Conservation (phyloP, 1,140 invertebrate genomes). For the Drosophila repleta region DNA sequence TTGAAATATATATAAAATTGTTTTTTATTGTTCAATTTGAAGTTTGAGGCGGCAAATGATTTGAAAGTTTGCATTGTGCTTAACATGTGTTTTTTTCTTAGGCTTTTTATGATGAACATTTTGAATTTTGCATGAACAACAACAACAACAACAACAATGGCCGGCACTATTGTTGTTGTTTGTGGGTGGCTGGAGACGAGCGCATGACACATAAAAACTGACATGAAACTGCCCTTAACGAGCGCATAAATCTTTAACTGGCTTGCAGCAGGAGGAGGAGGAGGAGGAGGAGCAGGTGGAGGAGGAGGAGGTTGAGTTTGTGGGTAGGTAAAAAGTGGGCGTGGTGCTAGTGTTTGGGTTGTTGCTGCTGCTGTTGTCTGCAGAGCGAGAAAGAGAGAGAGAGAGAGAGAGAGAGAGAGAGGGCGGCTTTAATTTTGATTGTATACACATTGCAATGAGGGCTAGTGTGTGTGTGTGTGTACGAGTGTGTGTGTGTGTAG, state of each 20-base stretch:
- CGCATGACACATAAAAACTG: conserved; percentile 78
- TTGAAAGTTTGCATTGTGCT: conserved; percentile 1
- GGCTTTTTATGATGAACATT: conserved; percentile 51
- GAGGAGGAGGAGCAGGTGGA: not conserved
- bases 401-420: too few species aligned
- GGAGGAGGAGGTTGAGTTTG: not conserved
- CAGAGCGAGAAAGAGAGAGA: too few species aligned
- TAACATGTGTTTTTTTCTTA: conserved; percentile 43
- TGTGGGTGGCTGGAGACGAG: conserved; percentile 6
- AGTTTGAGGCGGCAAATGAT: conserved; percentile 4
- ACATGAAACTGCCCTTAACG: conserved; percentile 78
- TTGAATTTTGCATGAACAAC: conserved; percentile 53
- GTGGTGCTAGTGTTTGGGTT: not conserved
- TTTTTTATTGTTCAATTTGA: conserved; percentile 16
- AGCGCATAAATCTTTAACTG: conserved; percentile 79
- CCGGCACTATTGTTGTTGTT: conserved; percentile 7
- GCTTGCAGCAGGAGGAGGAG: conserved; percentile 16
- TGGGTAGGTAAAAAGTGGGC: not conserved
- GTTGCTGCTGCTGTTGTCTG: conserved; percentile 7
- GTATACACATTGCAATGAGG: conserved; percentile 42
- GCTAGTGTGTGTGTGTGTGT: conserved; percentile 8
- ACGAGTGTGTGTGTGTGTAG: conserved; percentile 19
- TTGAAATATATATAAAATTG: not conserved
- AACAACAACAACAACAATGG: conserved; percentile 26
- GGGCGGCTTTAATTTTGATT: conserved; percentile 47